Conservation (phyloP, 2,797 vertebrate species). For the Gambusia yucatana region DNA sequence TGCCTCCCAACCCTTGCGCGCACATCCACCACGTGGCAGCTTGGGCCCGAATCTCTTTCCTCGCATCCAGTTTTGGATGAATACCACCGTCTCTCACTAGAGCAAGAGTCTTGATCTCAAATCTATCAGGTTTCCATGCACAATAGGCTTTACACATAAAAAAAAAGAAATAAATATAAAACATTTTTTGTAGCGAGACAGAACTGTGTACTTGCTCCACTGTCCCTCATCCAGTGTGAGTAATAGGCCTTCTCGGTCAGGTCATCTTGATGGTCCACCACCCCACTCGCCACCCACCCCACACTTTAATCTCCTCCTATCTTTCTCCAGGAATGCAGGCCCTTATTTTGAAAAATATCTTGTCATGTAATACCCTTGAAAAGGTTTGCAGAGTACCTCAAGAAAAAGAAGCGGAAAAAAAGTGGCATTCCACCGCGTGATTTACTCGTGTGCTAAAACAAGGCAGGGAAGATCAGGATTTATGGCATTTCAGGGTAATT, state of each 20-base stretch:
- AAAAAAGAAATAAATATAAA: background rate
- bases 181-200: constrained; percentile 8
- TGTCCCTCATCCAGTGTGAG: constrained; percentile 48
- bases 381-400: constrained; percentile 57
- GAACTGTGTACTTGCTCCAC: constrained; percentile 38
- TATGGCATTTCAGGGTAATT: constrained; percentile 58
- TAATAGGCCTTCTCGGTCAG: constrained; percentile 61
- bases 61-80: constrained; percentile 30
- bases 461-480: constrained; percentile 65
- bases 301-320: constrained; percentile 78
- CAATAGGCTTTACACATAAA: constrained; percentile 6
- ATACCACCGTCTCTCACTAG: constrained; percentile 10
- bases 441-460: constrained; percentile 72
- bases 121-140: constrained; percentile 24
- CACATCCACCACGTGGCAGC: constrained; percentile 34
- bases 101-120: constrained; percentile 6
- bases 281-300: constrained; percentile 45
- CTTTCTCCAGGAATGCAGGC: constrained; percentile 79
- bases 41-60: constrained; percentile 36
- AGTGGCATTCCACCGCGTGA: constrained; percentile 68
- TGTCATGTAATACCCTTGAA: constrained; percentile 83
- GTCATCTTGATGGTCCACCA: constrained; percentile 60
- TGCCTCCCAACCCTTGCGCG: background rate
- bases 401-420: background rate
- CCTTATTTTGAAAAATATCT: constrained; percentile 79